These are phyloP conservation scores for Chouioia cunea DNA, from an alignment of 2,888 invertebrate species.

Conservation along the genomic window DNA sequence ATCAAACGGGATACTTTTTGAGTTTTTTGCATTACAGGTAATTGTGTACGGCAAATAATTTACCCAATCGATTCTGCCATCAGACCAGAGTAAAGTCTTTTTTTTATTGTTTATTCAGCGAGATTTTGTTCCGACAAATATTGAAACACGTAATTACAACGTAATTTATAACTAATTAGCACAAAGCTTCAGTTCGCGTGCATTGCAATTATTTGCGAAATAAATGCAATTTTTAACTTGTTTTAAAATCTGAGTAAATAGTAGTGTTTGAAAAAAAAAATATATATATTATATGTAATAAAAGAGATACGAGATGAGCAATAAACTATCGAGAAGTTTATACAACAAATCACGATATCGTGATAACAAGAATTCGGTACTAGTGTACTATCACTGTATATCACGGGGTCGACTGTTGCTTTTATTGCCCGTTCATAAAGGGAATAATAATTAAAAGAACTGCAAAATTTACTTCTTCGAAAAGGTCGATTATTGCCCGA, in stretches of 20 bases:
- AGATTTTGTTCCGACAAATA: no score
- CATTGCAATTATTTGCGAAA: background rate
- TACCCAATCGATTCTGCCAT: no score
- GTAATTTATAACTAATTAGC: no score
- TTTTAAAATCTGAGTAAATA: background rate
- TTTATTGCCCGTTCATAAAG: no score
- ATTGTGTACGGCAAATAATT: no score
- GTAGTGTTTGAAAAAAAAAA: background rate
- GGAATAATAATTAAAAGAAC: background rate
- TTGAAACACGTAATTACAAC: no score
- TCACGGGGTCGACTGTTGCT: background rate
- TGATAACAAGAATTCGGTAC: background rate
- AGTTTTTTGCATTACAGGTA: no score
- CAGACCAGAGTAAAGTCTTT: no score
- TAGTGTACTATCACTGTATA: background rate
- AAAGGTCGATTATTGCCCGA: constrained; percentile 13
- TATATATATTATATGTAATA: background rate
- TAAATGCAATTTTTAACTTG: constrained; percentile 16
- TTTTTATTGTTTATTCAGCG: no score
- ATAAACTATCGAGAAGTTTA: constrained; percentile 10
- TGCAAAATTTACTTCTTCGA: no score
- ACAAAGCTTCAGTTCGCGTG: background rate
- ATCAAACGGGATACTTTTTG: no score
- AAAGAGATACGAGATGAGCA: background rate
- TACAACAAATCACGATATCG: constrained; percentile 13